phyloP scores from a whole-genome alignment of 2,797 vertebrate genomes.

The Hoplostethus mediterraneus region DNA sequence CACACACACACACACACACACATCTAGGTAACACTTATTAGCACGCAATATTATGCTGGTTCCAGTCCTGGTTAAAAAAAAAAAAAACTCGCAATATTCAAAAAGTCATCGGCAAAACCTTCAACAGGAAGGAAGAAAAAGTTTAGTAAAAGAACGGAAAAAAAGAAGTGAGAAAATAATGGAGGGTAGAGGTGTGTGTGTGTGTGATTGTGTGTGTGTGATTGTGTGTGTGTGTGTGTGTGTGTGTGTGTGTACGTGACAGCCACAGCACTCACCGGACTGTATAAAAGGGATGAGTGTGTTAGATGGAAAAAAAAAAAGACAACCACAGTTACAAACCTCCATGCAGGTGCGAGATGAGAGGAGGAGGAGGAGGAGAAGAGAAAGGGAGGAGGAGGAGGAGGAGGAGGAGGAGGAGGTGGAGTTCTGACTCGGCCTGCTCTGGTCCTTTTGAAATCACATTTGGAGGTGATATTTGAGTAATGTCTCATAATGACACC shows the following conservation, averaged over 20 bases:
- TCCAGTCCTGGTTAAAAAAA: conserved; percentile 52
- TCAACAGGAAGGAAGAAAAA: conserved; percentile 53
- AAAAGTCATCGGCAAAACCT: conserved; percentile 45
- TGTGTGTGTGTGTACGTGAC: conserved; percentile 54
- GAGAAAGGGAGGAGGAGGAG: background rate
- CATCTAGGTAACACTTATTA: conserved; percentile 13
- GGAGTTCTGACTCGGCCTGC: conserved; percentile 64
- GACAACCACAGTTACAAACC: conserved; percentile 43
- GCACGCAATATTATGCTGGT: conserved; percentile 27
- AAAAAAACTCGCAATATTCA: conserved; percentile 29
- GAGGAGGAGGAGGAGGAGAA: conserved; percentile 27
- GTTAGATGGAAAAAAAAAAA: conserved; percentile 48
- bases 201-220: conserved; percentile 16
- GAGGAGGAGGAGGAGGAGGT: conserved; percentile 18
- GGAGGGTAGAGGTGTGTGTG: conserved; percentile 16
- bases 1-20: conserved; percentile 22
- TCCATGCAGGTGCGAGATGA: conserved; percentile 61
- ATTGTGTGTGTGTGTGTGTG: conserved; percentile 32
- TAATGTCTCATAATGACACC: background rate
- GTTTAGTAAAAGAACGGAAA: conserved; percentile 51
- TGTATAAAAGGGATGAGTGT: conserved; percentile 54
- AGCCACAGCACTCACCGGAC: conserved; percentile 74
- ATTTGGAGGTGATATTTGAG: conserved; percentile 19
- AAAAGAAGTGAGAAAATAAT: conserved; percentile 42
- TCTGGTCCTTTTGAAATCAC: conserved; percentile 37